Conservation (phyloP, 92 coral and sea anemone genomes). For the Actinernus sp. region DNA sequence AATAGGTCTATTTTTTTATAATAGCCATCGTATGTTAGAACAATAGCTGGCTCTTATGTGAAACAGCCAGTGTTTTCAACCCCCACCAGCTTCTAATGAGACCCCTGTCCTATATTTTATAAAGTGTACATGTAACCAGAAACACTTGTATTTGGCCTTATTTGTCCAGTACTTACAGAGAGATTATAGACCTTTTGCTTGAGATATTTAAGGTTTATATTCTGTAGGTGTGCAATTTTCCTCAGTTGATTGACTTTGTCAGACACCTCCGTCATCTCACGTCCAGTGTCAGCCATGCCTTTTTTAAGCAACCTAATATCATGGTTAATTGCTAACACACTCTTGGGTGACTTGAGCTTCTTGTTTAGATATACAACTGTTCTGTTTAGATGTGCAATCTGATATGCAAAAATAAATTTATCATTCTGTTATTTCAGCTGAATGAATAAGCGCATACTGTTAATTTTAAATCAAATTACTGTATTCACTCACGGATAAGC, state of each 20-base stretch:
- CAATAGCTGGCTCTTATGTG: too few relatives aligned
- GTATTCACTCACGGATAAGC: too few relatives aligned
- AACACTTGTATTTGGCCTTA: too few relatives aligned
- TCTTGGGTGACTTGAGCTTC: constrained; percentile 65
- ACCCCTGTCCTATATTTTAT: too few relatives aligned
- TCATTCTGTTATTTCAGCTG: too few relatives aligned
- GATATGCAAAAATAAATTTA: constrained; percentile 2
- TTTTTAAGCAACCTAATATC: constrained; percentile 78
- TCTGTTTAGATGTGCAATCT: constrained; percentile 72
- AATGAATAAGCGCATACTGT: too few relatives aligned
- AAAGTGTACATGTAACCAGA: too few relatives aligned
- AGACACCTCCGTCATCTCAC: constrained; percentile 76
- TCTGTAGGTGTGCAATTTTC: constrained; percentile 65
- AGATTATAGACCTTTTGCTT: constrained; percentile 54
- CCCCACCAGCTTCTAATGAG: too few relatives aligned
- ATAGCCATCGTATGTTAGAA: too few relatives aligned
- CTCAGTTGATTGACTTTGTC: constrained; percentile 73
- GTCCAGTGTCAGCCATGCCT: constrained; percentile 88
- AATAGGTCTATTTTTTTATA: too few relatives aligned
- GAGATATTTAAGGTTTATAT: constrained; percentile 39
- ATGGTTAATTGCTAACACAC: constrained; percentile 52
- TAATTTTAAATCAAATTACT: too few relatives aligned
- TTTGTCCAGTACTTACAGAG: constrained; percentile 77
- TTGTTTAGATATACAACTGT: constrained; percentile 49
- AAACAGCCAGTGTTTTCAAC: too few relatives aligned